Evolutionary conservation across 1,140 invertebrate genomes (phyloP), one percentile per base, ranked within the genome.

Genomic region (Penaeus japonicus): DNA sequence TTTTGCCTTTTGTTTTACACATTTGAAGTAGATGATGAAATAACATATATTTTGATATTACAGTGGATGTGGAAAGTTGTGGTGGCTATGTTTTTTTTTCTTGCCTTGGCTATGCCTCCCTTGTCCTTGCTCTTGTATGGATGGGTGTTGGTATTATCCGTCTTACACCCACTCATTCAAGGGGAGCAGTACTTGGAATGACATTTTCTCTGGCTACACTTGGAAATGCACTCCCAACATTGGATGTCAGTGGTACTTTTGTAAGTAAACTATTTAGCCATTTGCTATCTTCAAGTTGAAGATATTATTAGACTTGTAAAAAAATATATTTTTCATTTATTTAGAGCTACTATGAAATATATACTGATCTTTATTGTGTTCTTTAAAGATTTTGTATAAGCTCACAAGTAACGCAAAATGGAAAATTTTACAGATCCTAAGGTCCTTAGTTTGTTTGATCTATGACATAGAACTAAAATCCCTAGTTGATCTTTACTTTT

Each of bases 101-200:
- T 2, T 83, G 80, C 54, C 87, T 88, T 47, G 86, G 86, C 22
- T 81, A 88, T 35, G 73, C 70, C 24, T 83, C 47, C 32, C 80
- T 88, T 10, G 81, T 88, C 32, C 30, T 78, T 30, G 73, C 87
- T 4, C 35, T 54, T 10, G 87, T 88, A n/a, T 88, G 87, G 87
- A 18, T 88, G 80, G 70, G 53, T 22, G 57, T 82, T 15, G 80
- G 80, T 1, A 81, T 83, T 30, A 54, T 88, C 35, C 65, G 87
- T 7, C 79, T 88, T 4, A 88, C 87, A 27, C 87, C 87, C 20
- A 88, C 87, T 59, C 87, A 88, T 70, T 88, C 87, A n/a, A 70
- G 87, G 18, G 87, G 87, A 22, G 27, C 81, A 15, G 80, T 88
- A 4, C 70, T 88, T 1, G 87, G 87, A 22, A 18, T 65, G 39